Conservation (phyloP, 1,140 invertebrate species). For the Trachelipus rathkii region DNA sequence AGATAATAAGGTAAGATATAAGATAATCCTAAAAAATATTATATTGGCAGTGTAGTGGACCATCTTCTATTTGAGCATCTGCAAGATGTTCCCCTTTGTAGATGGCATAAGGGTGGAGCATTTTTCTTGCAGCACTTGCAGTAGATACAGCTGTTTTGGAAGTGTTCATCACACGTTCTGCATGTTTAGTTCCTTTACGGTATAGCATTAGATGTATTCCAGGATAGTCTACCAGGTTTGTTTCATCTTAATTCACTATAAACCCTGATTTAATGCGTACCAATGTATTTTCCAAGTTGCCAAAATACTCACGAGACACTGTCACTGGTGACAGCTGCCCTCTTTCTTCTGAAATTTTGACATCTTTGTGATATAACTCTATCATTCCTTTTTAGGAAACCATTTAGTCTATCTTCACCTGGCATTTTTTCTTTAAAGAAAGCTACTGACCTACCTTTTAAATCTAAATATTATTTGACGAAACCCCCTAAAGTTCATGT, state of each 20-base stretch:
- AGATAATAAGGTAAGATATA: too few species aligned
- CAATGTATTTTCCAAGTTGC: constrained; percentile 28
- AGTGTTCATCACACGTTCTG: constrained; percentile 49
- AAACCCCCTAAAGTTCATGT: constrained; percentile 23
- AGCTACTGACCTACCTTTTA: constrained; percentile 8
- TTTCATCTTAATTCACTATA: constrained; percentile 51
- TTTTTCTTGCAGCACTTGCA: constrained; percentile 26
- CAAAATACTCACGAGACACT: constrained; percentile 35
- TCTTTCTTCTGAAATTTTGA: not conserved
- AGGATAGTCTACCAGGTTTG: constrained; percentile 52
- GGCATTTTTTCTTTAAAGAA: constrained; percentile 30
- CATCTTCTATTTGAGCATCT: too few species aligned
- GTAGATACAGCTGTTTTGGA: constrained; percentile 48
- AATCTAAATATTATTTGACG: constrained; percentile 28
- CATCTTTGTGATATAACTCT: not conserved
- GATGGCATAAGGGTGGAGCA: not conserved
- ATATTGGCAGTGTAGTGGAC: too few species aligned
- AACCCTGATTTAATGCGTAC: not conserved
- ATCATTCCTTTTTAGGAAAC: constrained; percentile 17
- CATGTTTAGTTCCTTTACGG: constrained; percentile 48
- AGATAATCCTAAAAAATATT: too few species aligned
- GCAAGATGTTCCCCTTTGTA: not conserved
- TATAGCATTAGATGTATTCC: constrained; percentile 49
- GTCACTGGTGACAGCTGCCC: not conserved
- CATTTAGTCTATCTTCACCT: constrained; percentile 8